Evolutionary conservation across 2,888 invertebrate genomes (phyloP).

Genomic region (Diplazon laetatorius): DNA sequence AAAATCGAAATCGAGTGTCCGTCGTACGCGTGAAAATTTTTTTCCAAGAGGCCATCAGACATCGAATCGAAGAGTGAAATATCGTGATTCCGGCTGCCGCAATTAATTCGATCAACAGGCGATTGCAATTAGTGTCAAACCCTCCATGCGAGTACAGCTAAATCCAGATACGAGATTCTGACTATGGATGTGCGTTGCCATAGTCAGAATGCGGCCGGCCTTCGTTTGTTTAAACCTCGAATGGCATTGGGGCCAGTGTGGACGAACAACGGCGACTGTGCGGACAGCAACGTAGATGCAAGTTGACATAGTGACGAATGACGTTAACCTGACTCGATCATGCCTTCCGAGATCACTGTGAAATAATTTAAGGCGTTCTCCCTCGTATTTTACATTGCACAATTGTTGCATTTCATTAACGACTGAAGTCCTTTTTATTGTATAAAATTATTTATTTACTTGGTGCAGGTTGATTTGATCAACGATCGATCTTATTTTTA

Average conservation of each 20-base stretch:
- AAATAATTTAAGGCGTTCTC: not conserved
- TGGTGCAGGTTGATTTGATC: no score
- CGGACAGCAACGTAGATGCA: not conserved
- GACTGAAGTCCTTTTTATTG: no score
- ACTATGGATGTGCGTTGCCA: conserved; percentile 41
- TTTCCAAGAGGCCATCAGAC: not conserved
- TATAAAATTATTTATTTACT: no score
- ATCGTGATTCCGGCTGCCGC: no score
- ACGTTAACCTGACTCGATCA: conserved; percentile 51
- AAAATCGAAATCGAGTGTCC: not conserved
- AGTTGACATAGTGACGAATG: conserved; percentile 51
- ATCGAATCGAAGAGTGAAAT: no score
- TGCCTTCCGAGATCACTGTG: conserved; percentile 27
- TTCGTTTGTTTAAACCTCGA: conserved; percentile 63
- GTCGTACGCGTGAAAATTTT: not conserved
- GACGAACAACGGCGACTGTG: conserved; percentile 29
- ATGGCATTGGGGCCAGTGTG: conserved; percentile 59
- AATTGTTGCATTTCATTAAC: no score
- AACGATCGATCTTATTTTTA: no score
- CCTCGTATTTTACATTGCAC: not conserved
- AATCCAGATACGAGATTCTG: not conserved
- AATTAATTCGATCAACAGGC: conserved; percentile 42
- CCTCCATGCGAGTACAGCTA: conserved; percentile 20
- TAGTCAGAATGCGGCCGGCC: conserved; percentile 67
- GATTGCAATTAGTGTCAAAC: conserved; percentile 69